Base-by-base conservation (phyloP, 2,888 invertebrate species). In the Linnaemya vulpina region DNA sequence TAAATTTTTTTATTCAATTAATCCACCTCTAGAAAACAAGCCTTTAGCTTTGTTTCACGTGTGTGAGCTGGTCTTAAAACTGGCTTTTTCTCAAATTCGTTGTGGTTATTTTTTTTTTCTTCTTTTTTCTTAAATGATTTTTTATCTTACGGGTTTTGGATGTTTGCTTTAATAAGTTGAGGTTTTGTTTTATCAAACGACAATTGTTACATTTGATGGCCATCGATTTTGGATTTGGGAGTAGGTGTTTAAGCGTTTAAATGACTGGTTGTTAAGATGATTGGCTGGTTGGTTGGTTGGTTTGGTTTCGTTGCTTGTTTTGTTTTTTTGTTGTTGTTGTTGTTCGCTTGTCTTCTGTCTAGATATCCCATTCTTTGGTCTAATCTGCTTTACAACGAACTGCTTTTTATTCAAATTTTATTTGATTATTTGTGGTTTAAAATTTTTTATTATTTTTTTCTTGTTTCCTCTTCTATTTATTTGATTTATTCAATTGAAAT, bases 141-240 rank as follows among this genome's bases (percentile, higher is more conserved):
- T 58, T 58, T 15, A 40, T 55, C 22, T 13, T 40, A 70, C 8
- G 40, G 25, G 15, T 74, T 63, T 40, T 62, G 70, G 60, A 20
- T 68, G 40, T 17, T 63, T 20, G 40, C 25, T 3, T 70, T 71
- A 67, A 82, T 30, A 63, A 79, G 22, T 49, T 38, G 43, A 40
- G 25, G 62, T 76, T 75, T 60, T 75, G 53, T 67, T 35, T 55
- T 80, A 77, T 67, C 74, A 78, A 81, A 86, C 87, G 90, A 90
- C 91, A 91, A 90, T 89, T 90, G 90, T 89, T 89, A 88, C 91
- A 90, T 89, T 90, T 90, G 90, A 91, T 90, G 90, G 89, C 82
- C 78, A 85, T 62, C 74, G 73, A 73, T 76, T 20, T 25, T 40
- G 9, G n/a, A 22, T 15, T 55, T 30, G 20, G 51, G 58, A 68